Evolutionary conservation across 1,140 invertebrate species (phyloP), one percentile per base, ranked within the genome.

Genomic region (Nasonia vitripennis): DNA sequence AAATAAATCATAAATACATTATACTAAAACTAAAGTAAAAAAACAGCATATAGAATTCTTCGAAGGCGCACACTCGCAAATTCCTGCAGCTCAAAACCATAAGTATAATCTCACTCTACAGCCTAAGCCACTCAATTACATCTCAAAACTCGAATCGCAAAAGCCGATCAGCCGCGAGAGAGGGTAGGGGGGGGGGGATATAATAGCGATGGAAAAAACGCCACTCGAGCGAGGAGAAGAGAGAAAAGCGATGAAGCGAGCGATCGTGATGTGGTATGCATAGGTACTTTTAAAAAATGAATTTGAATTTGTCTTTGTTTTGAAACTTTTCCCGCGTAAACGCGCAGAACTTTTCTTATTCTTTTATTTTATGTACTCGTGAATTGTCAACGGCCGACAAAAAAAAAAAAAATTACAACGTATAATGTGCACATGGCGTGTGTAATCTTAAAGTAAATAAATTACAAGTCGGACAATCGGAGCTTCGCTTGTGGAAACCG

Each of bases 231-330:
- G 71, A n/a, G 71, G 31, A 74, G 79, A 51, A n/a, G 55, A 62
- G 55, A 62, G 48, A 51, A 51, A 85, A 85, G 84, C 84, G 37
- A 85, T 20, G 48, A 81, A 86, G 84, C 79, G 31, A 34, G 9
- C 62, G 12, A 67, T 78, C 81, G 62, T 34, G 48, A 78, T 51
- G 34, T 74, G 41, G 45, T 27, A 79, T 20, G 27, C 1, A 27
- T 27, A 27, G 27, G 27, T 27, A 27, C 27, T 27, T 27, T 0
- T 27, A 27, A 27, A 27, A 27, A 27, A 27, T 27, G 9, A 37
- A 5, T 31, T 37, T 37, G 34, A 37, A 37, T 37, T 37, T 37
- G 0, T 37, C 20, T 62, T n/a, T n/a, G 17, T 62, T n/a, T 62
- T n/a, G 27, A 71, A 71, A 31, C 14, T 73, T 71, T n/a, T 70